Base-by-base conservation (phyloP, 2,888 invertebrate species). In the Dasysyrphus albostriatus region DNA sequence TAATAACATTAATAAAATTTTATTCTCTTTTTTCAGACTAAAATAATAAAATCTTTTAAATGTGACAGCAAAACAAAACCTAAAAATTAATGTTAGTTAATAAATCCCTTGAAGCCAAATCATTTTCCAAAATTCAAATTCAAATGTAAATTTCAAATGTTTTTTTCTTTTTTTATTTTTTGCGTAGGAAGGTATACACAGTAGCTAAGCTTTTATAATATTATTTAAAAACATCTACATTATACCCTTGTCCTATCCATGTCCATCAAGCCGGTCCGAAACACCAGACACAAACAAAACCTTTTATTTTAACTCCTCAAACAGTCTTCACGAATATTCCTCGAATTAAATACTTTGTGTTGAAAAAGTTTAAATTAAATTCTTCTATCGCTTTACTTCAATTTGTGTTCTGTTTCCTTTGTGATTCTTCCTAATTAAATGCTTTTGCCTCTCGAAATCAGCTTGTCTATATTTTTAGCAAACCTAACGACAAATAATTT, bases 321-420 rank as follows among this genome's bases (percentile, higher is more conserved):
- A 75, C 56, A 56, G 44, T 37, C 44, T n/a, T 56, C n/a, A n/a
- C 54, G 19, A 65, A 65, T 67, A 56, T 54, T 51, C 34, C 51
- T 24, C 63, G 37, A 61, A 51, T 63, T 51, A 49, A 34, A 65
- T 16, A 32, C 32, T 44, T 16, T 56, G 19, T 32, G 19, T 19
- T 42, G 34, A 19, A 65, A 75, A 76, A 76, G 75, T 76, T 76
- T 76, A 76, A 76, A 76, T 76, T 67, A 67, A 76, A 76, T 67
- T 67, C 47, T 47, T 34, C 65, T 65, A 32, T 58, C 47, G 61
- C 14, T 61, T n/a, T 47, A 44, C 16, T 47, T 56, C 47, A 56
- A 56, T 47, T 75, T 56, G 19, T 39, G 51, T 65, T 44, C 10
- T n/a, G 39, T 65, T 75, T 51, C 14, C 37, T 65, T 37, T 49